These are phyloP conservation scores for Chloropsis cyanopogon DNA, from an alignment of 2,113 vertebrate genomes.

Conservation along the genomic window DNA sequence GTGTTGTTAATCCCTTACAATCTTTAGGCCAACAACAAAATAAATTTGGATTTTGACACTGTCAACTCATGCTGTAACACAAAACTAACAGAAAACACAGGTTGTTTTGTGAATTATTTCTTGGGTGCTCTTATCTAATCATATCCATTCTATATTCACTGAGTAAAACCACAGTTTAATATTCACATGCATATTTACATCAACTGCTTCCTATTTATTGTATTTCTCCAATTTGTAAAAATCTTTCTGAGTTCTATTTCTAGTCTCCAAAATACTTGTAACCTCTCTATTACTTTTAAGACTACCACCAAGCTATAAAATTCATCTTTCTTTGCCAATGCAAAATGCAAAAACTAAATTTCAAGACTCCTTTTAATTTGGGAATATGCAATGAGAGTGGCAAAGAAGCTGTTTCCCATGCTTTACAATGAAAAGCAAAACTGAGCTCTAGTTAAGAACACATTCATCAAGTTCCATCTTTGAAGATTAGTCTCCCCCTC, in stretches of 20 bases:
- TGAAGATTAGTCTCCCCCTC: neutral
- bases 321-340: neutral
- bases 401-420: neutral
- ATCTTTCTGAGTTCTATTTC: neutral
- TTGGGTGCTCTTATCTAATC: neutral
- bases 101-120: neutral
- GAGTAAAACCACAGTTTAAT: neutral
- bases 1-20: neutral
- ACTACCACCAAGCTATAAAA: neutral
- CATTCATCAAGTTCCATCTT: neutral
- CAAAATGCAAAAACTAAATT: neutral
- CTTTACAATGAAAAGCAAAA: neutral
- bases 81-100: neutral
- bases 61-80: neutral
- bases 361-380: neutral
- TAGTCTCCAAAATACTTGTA: neutral
- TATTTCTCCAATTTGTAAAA: neutral
- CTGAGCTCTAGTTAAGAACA: neutral
- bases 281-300: neutral
- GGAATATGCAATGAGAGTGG: neutral
- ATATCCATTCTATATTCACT: neutral
- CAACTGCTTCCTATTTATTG: neutral
- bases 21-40: neutral
- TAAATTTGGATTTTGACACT: neutral
- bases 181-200: neutral